Evolutionary conservation across 2,888 invertebrate genomes (phyloP).

Genomic region (Pachycephus smyrnensis): DNA sequence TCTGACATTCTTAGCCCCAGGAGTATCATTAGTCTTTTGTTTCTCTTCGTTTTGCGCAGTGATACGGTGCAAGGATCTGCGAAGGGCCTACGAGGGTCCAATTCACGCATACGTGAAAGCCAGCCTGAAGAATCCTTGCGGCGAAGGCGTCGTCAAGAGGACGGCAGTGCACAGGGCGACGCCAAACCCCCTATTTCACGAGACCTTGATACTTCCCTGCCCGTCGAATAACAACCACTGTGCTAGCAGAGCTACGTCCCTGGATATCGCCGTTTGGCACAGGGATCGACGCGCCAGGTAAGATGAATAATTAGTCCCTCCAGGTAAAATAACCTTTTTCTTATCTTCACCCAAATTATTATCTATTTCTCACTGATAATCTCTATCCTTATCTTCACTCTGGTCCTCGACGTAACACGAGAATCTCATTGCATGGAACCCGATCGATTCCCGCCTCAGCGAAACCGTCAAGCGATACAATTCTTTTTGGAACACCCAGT

Average conservation of each 20-base stretch:
- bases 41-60: conserved; percentile 70
- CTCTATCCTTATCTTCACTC: too few species aligned
- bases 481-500: too few species aligned
- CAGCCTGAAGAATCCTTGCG: conserved; percentile 61
- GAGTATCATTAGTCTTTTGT: background rate
- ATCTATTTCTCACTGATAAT: too few species aligned
- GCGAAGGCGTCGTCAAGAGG: conserved; percentile 77
- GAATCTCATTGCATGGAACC: too few species aligned
- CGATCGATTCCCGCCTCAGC: too few species aligned
- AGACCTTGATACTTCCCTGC: conserved; percentile 79
- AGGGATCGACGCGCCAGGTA: conserved; percentile 86
- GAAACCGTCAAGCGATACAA: too few species aligned
- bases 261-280: conserved; percentile 89
- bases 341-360: too few species aligned
- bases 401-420: too few species aligned
- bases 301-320: conserved; percentile 51
- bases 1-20: too few species aligned
- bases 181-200: conserved; percentile 82
- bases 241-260: conserved; percentile 68
- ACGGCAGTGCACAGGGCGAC: conserved; percentile 86
- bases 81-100: conserved; percentile 75
- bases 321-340: too few species aligned
- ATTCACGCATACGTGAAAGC: conserved; percentile 89
- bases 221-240: conserved; percentile 61
- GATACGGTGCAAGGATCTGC: conserved; percentile 81